These are phyloP conservation scores for Heteromormyrus szaboi DNA, from an alignment of 2,797 vertebrate species.

Conservation along the genomic window DNA sequence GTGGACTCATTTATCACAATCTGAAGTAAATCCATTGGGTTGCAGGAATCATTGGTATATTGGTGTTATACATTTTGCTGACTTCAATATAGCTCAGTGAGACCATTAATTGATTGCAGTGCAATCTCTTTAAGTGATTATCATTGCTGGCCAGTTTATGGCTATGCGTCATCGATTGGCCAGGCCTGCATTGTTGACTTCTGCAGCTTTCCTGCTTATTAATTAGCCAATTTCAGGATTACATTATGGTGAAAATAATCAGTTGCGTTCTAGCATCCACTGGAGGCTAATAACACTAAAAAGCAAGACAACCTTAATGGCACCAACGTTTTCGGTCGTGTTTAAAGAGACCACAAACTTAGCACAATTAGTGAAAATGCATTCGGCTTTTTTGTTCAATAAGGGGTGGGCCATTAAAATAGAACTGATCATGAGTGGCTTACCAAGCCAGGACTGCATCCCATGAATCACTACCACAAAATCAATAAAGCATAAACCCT, in stretches of 20 bases:
- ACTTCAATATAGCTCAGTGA: conserved; percentile 26
- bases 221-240: conserved; percentile 20
- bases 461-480: not conserved
- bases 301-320: not conserved
- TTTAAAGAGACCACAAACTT: not conserved
- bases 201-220: conserved; percentile 16
- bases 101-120: conserved; percentile 37
- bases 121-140: conserved; percentile 42
- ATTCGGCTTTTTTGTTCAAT: not conserved
- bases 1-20: not conserved
- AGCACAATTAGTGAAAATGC: conserved; percentile 4
- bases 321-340: not conserved
- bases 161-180: conserved; percentile 36
- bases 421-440: not conserved
- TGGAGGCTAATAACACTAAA: not conserved
- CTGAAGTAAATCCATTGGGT: not conserved
- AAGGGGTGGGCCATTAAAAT: not conserved
- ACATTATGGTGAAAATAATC: conserved; percentile 15
- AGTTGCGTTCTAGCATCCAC: not conserved
- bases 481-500: not conserved
- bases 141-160: conserved; percentile 31
- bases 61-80: not conserved
- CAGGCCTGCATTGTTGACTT: conserved; percentile 27
- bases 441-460: not conserved
- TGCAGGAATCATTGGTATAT: not conserved